phyloP scores from a whole-genome alignment of 2,113 vertebrate species.

The Myotis lucifugus region DNA sequence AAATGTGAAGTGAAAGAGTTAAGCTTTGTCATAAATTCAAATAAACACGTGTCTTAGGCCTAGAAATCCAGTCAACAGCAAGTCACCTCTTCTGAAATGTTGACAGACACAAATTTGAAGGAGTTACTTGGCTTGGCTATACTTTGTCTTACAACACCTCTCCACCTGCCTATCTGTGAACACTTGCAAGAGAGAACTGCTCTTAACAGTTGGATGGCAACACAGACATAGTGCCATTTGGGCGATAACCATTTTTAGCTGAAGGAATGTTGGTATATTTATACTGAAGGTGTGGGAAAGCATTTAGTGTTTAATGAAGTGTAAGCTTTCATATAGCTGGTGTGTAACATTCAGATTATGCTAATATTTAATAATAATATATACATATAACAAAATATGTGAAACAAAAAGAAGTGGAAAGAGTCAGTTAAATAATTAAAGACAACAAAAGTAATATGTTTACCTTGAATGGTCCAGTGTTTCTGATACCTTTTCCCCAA shows the following conservation, averaged over 20 bases:
- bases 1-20: background rate
- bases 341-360: background rate
- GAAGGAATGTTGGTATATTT: slow-evolving; percentile 25
- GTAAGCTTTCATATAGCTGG: background rate
- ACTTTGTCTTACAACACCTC: slow-evolving; percentile 29
- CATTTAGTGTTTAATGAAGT: background rate
- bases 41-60: background rate
- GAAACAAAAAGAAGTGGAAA: background rate
- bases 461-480: background rate
- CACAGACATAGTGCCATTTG: background rate
- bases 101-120: slow-evolving; percentile 1
- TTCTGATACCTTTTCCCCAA: background rate
- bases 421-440: background rate
- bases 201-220: background rate
- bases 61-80: background rate
- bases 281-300: slow-evolving; percentile 2
- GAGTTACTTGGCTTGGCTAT: background rate
- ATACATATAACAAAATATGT: background rate
- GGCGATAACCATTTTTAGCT: background rate
- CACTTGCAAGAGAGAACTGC: background rate
- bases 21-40: background rate
- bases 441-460: background rate
- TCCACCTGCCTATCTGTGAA: background rate
- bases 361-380: background rate
- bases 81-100: background rate